These are phyloP conservation scores for Taxidea taxus DNA, from an alignment of 2,113 vertebrate species.

Conservation along the genomic window DNA sequence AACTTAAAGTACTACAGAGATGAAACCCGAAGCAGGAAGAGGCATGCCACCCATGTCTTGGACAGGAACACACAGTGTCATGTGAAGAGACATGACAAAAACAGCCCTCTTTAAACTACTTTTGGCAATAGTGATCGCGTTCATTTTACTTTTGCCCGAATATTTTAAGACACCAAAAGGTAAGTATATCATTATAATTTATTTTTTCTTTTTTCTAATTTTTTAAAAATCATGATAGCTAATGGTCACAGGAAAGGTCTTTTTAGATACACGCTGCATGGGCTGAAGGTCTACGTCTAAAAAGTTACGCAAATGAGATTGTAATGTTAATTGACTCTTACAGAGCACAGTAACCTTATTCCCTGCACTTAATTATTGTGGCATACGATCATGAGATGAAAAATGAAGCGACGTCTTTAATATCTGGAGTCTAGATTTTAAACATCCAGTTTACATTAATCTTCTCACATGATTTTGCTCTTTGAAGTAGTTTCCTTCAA, in stretches of 20 bases:
- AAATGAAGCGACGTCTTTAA: constrained; percentile 33
- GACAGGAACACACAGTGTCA: constrained; percentile 64
- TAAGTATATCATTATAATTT: constrained; percentile 77
- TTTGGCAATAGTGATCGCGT: constrained; percentile 83
- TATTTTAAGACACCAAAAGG: constrained; percentile 88
- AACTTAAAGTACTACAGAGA: constrained; percentile 21
- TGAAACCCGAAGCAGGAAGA: constrained; percentile 78
- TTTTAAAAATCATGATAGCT: not conserved
- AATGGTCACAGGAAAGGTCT: not conserved
- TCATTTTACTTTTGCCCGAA: constrained; percentile 92
- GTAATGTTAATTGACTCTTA: not conserved
- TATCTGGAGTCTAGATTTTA: not conserved
- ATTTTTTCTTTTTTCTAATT: constrained; percentile 39
- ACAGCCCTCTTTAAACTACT: constrained; percentile 83
- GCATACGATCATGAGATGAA: not conserved
- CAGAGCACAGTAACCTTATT: not conserved
- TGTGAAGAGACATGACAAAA: constrained; percentile 85
- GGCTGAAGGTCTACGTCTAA: not conserved
- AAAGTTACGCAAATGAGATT: not conserved
- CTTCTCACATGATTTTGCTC: not conserved
- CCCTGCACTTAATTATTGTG: not conserved
- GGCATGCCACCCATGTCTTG: constrained; percentile 2
- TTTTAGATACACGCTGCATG: not conserved
- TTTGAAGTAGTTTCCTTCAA: constrained; percentile 44
- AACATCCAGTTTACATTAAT: not conserved